Conservation (phyloP, 2,797 vertebrate species). For the Falco rusticolus region DNA sequence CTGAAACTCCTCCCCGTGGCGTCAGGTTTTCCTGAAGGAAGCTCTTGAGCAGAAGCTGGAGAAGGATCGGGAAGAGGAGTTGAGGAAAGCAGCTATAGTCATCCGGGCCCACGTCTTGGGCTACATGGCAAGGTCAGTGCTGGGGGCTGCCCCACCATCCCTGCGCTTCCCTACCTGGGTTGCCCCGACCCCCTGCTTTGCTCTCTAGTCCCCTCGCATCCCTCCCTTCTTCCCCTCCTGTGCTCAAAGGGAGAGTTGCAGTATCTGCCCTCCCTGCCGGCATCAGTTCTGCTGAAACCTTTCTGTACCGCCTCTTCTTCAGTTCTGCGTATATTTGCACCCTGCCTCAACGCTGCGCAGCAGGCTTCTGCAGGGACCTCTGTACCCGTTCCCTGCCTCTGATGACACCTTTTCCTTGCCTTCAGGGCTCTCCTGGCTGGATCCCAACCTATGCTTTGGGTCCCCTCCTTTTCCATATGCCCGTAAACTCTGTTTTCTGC, state of each 20-base stretch:
- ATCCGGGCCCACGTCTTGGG: conserved; percentile 94
- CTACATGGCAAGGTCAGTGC: conserved; percentile 93
- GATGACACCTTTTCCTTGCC: conserved; percentile 28
- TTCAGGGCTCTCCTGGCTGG: conserved; percentile 13
- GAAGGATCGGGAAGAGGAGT: conserved; percentile 70
- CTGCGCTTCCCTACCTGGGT: conserved; percentile 15
- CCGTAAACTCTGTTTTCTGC: not conserved
- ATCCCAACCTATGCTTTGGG: not conserved
- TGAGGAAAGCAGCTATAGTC: conserved; percentile 80
- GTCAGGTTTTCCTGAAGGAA: conserved; percentile 80
- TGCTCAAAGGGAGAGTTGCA: not conserved
- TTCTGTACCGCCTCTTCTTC: not conserved
- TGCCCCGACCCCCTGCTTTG: conserved; percentile 1
- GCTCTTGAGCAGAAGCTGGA: conserved; percentile 72
- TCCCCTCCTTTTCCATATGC: not conserved
- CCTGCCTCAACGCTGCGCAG: not conserved
- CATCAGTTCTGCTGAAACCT: not conserved
- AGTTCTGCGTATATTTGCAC: not conserved
- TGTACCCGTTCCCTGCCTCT: not conserved
- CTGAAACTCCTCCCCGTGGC: conserved; percentile 71
- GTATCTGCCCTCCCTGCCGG: not conserved
- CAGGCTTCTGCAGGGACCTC: not conserved
- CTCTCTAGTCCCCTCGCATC: not conserved
- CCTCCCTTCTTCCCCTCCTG: not conserved
- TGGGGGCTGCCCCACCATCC: conserved; percentile 26